Base-by-base conservation (phyloP, 2,797 vertebrate genomes). In the Glossophaga mutica region DNA sequence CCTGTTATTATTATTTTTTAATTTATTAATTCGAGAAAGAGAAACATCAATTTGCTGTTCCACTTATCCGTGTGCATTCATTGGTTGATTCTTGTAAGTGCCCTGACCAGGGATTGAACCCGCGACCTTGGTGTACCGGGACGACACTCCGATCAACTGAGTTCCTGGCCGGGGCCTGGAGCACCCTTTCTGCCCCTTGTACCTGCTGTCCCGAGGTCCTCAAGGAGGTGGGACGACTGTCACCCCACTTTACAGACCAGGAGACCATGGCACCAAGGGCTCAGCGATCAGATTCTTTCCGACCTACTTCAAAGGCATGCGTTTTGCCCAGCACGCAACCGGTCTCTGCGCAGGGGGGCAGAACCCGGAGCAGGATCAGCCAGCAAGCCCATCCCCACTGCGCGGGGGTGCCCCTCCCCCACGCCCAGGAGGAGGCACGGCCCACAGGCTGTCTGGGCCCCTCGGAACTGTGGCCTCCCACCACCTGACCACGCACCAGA, bases 351-450 rank as follows among this genome's bases (percentile, higher is more conserved):
- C 34, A 19, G 34, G 71, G 89, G 24, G 22, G 65, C 44, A n/a
- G 44, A 37, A 12, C 10, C 0, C 2, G 5, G 24, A 52, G 57
- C 44, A 22, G 4, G 42, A 42, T 9, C 48, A 62, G 3, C 9
- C 6, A 3, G 39, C 16, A 19, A 16, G 7, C 14, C 39, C 1
- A 1, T 2, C 7, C 29, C 29, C 12, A 1, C 6, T 5, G 57
- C 5, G 1, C 39, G 44, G 7, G 22, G 9, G 21, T 6, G 26
- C 26, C 50, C 50, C 55, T 26, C 42, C 59, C 50, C 0, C 11
- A 26, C 0, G 12, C 52, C 32, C 19, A 7, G 42, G 14, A 71
- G 34, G 73, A 79, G 24, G 52, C 50, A 6, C 3, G 0, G 7
- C 39, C 50, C 62, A 19, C 5, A 3, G 24, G 37, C 62, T 34